Percentiles rank a stretch among this genome's conserved stretches.
Conservation (phyloP, 2,888 invertebrate genomes). For the Chymomyza procnemis region DNA sequence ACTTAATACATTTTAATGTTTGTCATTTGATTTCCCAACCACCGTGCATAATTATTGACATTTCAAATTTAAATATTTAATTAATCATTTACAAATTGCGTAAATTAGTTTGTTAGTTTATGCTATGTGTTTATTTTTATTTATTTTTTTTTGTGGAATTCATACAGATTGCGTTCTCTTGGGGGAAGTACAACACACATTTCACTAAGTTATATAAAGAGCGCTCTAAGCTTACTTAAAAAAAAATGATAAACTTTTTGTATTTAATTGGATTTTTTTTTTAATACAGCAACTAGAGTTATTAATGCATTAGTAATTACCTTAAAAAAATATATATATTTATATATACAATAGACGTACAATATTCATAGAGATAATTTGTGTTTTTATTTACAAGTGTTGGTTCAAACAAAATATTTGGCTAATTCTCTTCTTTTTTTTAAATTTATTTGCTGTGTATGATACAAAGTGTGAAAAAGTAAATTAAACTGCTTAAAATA, state of each 20-base stretch:
- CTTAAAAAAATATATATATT: neutral
- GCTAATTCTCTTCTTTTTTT: neutral
- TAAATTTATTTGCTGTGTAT: neutral
- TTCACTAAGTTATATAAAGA: neutral
- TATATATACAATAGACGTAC: neutral
- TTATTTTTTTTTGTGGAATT: neutral
- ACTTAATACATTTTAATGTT: too few relatives aligned
- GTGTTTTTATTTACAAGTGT: conserved; percentile 2
- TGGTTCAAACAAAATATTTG: neutral
- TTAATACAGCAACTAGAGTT: neutral
- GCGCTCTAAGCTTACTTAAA: neutral
- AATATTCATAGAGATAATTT: neutral
- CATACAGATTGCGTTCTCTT: neutral
- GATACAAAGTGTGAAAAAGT: neutral
- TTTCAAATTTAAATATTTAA: neutral
- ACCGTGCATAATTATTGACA: neutral
- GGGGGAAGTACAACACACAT: neutral
- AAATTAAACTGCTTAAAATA: neutral
- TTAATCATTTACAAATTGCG: neutral
- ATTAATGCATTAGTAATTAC: neutral
- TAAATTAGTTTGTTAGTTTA: neutral
- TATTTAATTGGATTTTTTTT: neutral
- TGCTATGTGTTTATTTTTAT: neutral
- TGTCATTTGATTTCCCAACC: neutral
- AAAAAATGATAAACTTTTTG: neutral